A percentile compares a stretch with the other conserved stretches of the same genome.
phyloP scores from a whole-genome alignment of 2,797 vertebrate species.

The Zalophus californianus region DNA sequence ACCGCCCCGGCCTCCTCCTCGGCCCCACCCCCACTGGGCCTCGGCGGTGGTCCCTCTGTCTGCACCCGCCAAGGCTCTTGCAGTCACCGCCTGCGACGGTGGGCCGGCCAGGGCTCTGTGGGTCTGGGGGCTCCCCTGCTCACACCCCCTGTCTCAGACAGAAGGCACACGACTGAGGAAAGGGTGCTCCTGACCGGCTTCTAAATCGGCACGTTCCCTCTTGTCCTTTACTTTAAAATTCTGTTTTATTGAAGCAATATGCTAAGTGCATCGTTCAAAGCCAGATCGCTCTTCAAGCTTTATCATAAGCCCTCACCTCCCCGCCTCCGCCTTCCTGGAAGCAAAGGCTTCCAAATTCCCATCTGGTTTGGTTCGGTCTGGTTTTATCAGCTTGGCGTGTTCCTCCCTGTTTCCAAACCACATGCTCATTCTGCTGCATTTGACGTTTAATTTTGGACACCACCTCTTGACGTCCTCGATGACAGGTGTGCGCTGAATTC shows the following conservation, averaged over 20 bases:
- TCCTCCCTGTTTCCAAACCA: background rate
- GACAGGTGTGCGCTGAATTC: accelerated
- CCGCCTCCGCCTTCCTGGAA: background rate
- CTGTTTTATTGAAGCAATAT: background rate
- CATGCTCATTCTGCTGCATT: accelerated
- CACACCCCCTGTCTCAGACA: background rate
- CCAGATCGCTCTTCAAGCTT: accelerated
- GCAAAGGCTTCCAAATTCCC: accelerated
- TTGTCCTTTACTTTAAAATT: accelerated
- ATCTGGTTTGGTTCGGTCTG: background rate
- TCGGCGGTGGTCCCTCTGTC: accelerated
- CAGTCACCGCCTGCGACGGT: accelerated
- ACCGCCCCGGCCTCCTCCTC: accelerated
- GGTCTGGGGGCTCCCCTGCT: background rate
- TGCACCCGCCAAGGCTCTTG: accelerated
- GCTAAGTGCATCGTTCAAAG: background rate
- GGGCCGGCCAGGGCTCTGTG: accelerated
- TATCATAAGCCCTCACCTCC: no score
- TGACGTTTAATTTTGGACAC: background rate
- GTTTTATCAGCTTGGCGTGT: background rate
- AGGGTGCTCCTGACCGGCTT: accelerated
- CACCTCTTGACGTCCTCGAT: accelerated
- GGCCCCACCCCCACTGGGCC: accelerated
- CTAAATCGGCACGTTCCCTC: background rate
- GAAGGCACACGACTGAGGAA: accelerated